Evolutionary conservation across 2,888 invertebrate genomes (phyloP).

Genomic region (Orchesella flavescens): DNA sequence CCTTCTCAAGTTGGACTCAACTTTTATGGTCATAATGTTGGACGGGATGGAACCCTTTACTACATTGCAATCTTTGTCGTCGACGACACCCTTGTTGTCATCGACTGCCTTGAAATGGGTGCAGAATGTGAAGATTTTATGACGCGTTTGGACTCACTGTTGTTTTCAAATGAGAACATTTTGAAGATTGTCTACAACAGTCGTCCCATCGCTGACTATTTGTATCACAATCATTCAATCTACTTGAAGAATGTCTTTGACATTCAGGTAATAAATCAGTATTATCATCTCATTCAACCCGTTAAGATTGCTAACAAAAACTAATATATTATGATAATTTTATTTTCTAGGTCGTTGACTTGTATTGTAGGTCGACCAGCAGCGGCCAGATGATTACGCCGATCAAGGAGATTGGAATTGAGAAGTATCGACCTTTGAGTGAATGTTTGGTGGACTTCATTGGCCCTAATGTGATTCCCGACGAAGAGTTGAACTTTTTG

Average conservation of each 20-base stretch:
- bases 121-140: conserved; percentile 1
- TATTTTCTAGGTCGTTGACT: too few relatives aligned
- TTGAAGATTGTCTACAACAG: conserved; percentile 74
- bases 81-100: conserved; percentile 5
- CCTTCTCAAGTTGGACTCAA: conserved; percentile 33
- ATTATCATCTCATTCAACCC: too few relatives aligned
- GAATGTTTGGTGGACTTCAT: neutral
- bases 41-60: conserved; percentile 21
- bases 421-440: conserved; percentile 4
- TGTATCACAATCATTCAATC: conserved; percentile 73
- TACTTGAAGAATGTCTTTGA: conserved; percentile 74
- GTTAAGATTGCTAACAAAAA: too few relatives aligned
- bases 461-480: neutral
- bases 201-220: conserved; percentile 73
- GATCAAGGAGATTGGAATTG: too few relatives aligned
- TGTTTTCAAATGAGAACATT: conserved; percentile 71
- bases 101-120: neutral
- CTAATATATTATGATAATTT: neutral
- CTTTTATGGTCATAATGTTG: conserved; percentile 36
- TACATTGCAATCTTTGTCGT: conserved; percentile 28
- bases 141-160: neutral
- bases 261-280: conserved; percentile 73
- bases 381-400: too few relatives aligned
- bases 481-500: neutral
- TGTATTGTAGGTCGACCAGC: too few relatives aligned